Evolutionary conservation across 1,140 invertebrate species (phyloP), one percentile per base, ranked within the genome.

Genomic region (Sitophilus oryzae): DNA sequence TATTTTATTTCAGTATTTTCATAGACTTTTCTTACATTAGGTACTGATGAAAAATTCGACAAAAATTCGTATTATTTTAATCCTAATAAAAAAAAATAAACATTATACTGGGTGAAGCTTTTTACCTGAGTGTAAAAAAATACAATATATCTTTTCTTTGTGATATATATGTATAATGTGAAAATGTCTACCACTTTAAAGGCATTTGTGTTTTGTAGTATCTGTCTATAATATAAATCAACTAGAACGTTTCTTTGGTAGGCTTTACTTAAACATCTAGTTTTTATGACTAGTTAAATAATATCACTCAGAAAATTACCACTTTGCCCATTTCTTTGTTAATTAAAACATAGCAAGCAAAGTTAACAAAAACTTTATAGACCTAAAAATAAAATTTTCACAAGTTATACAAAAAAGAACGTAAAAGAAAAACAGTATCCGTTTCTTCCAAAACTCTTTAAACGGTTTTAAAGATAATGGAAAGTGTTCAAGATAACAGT

Each of bases 171-270:
- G 47, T 48, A 57, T n/a, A n/a, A n/a, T 30, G 25, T 30, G 25
- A n/a, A n/a, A n/a, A 59, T 62, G 48, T 63, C 54, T 64, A 64
- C 60, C 54, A 34, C 54, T 58, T 56, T 61, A 66, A 69, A 66
- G 67, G 65, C 37, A 51, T 60, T 46, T 56, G 48, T 48, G 48
- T 64, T 51, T 54, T 30, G 25, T n/a, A n/a, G 41, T 59, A 47
- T 59, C 58, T 53, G 56, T 63, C 60, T 65, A 63, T 59, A 61
- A 64, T 59, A 66, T 59, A 64, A 53, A 62, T 67, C 55, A 69
- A 69, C 66, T 69, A 69, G 67, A 59, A 66, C 62, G 60, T 59
- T 30, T 69, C 67, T 69, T 69, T 69, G 67, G 67, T 69, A 67
- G 62, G 65, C 67, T 67, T 69, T 62, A 62, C 60, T 61, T 65